These are phyloP conservation scores for Aplodontia rufa DNA, from an alignment of 2,113 vertebrate genomes.

Conservation along the genomic window DNA sequence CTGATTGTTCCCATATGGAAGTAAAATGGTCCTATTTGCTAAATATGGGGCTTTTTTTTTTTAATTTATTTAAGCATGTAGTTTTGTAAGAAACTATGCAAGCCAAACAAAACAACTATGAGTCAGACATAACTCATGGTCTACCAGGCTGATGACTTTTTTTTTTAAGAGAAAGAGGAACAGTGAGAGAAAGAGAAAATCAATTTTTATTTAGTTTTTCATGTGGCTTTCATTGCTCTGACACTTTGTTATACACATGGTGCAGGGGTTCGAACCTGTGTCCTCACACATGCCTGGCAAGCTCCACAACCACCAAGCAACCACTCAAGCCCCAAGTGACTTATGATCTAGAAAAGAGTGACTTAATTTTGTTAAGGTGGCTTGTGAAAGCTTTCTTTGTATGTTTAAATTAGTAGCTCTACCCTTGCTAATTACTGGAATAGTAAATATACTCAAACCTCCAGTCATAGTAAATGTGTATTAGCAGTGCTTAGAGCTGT, in stretches of 20 bases:
- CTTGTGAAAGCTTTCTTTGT: slow-evolving; percentile 6
- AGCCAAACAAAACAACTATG: not conserved
- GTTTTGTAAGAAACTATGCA: not conserved
- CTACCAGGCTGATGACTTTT: not conserved
- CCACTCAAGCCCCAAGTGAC: too few relatives aligned
- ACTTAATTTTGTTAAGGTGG: not conserved
- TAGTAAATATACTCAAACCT: not conserved
- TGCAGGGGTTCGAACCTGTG: too few relatives aligned
- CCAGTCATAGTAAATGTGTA: not conserved
- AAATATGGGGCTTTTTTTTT: not conserved
- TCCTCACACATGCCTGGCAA: too few relatives aligned
- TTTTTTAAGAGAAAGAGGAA: too few relatives aligned
- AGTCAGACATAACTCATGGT: not conserved
- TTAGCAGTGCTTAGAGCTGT: not conserved
- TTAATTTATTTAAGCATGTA: not conserved
- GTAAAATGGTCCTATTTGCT: not conserved
- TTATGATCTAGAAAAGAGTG: not conserved
- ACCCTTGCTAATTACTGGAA: not conserved
- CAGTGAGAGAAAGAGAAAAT: too few relatives aligned
- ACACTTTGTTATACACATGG: too few relatives aligned
- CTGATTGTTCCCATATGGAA: not conserved
- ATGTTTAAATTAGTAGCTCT: not conserved
- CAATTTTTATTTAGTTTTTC: too few relatives aligned
- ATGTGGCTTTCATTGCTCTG: too few relatives aligned
- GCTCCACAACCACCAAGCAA: too few relatives aligned